Conservation (phyloP, 2,113 vertebrate genomes). For the Embiotoca jacksoni region DNA sequence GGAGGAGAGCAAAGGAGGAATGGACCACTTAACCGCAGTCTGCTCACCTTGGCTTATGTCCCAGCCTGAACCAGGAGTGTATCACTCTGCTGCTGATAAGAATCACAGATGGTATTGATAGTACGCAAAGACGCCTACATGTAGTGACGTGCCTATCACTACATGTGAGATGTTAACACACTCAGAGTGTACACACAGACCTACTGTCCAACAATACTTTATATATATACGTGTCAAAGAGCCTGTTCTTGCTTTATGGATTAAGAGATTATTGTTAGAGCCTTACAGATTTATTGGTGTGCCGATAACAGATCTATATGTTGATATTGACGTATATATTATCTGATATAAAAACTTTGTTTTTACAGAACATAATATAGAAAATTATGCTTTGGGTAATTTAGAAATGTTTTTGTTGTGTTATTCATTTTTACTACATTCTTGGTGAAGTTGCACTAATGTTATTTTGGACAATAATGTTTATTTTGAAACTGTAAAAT, state of each 20-base stretch:
- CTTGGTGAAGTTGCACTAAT: too few species aligned
- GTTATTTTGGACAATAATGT: too few species aligned
- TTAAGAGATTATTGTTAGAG: not conserved
- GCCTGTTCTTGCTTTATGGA: not conserved
- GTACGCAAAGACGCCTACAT: conserved; percentile 45
- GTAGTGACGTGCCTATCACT: conserved; percentile 60
- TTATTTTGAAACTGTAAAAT: too few species aligned
- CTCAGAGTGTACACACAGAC: conserved; percentile 26
- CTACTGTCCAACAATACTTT: not conserved
- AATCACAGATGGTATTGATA: conserved; percentile 68
- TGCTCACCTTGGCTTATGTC: conserved; percentile 59
- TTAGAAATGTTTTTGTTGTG: too few species aligned
- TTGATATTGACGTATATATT: too few species aligned
- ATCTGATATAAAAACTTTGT: too few species aligned
- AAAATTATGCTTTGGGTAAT: too few species aligned
- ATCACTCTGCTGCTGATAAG: conserved; percentile 63
- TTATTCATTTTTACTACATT: too few species aligned
- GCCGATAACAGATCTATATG: too few species aligned
- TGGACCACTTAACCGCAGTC: conserved; percentile 56
- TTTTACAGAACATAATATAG: too few species aligned
- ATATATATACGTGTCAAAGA: not conserved
- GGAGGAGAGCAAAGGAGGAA: conserved; percentile 65
- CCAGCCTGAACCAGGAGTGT: conserved; percentile 53
- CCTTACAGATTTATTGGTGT: too few species aligned
- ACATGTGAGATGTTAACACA: conserved; percentile 40